Conservation (phyloP, 1,140 invertebrate genomes). For the Drosophila paulistorum region DNA sequence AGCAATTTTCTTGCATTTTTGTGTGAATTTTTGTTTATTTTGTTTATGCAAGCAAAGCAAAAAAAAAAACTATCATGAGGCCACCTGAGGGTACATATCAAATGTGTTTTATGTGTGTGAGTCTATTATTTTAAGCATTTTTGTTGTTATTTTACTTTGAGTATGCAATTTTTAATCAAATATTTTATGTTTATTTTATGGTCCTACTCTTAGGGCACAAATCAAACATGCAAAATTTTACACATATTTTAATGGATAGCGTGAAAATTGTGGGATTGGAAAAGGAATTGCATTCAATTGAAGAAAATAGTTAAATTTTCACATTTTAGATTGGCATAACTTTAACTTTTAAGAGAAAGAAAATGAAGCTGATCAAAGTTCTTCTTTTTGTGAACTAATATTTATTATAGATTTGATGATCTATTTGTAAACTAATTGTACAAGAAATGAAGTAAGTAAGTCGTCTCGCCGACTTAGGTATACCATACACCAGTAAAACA, state of each 20-base stretch:
- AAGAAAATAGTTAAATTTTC: background rate
- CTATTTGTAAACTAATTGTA: no score
- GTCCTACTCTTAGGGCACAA: constrained; percentile 15
- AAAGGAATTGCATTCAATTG: background rate
- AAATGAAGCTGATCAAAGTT: no score
- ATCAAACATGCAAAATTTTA: constrained; percentile 6
- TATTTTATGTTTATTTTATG: constrained; percentile 24
- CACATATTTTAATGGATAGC: background rate
- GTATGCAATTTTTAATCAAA: constrained; percentile 35
- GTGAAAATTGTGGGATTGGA: background rate
- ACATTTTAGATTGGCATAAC: background rate
- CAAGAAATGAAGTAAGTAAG: no score
- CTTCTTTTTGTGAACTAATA: no score
- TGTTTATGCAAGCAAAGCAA: constrained; percentile 33
- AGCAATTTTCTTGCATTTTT: constrained; percentile 23
- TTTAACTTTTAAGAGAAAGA: background rate
- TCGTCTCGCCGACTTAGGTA: no score
- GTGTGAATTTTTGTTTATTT: constrained; percentile 35
- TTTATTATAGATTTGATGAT: no score
- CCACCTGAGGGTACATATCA: constrained; percentile 28
- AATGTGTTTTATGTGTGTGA: constrained; percentile 18
- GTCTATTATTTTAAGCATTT: constrained; percentile 23
- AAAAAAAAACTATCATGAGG: background rate
- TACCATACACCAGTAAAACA: no score
- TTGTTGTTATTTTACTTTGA: constrained; percentile 22